Evolutionary conservation across 1,140 invertebrate genomes (phyloP).

Genomic region (Rhyzopertha dominica): DNA sequence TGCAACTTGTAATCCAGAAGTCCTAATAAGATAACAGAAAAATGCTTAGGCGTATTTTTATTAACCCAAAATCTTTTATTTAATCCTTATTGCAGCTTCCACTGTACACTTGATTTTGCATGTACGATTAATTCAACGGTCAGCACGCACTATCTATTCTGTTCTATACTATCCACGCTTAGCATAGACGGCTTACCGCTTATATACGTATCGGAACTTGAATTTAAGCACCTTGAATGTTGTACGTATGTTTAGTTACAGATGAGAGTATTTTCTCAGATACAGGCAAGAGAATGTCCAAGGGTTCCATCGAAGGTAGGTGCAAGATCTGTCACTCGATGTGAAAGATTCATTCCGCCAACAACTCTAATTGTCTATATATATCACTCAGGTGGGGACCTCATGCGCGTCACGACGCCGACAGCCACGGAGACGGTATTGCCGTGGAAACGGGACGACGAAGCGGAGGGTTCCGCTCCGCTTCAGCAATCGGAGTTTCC

Average conservation of each 20-base stretch:
- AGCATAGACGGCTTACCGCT: too few relatives aligned
- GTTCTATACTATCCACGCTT: too few relatives aligned
- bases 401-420: conserved; percentile 70
- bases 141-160: too few relatives aligned
- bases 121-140: too few relatives aligned
- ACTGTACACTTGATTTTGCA: too few relatives aligned
- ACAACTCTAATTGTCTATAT: conserved; percentile 4
- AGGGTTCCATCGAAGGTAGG: conserved; percentile 46
- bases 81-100: too few relatives aligned
- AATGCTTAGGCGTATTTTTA: too few relatives aligned
- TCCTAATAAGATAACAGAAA: too few relatives aligned
- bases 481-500: conserved; percentile 87
- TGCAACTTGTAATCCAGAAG: too few relatives aligned
- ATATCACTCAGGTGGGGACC: conserved; percentile 46
- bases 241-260: conserved; percentile 40
- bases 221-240: conserved; percentile 17
- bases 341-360: too few relatives aligned
- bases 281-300: conserved; percentile 42
- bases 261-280: conserved; percentile 45
- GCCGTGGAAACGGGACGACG: conserved; percentile 82
- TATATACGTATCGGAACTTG: conserved; percentile 1
- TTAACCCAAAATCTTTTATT: too few relatives aligned
- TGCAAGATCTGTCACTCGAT: too few relatives aligned
- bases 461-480: conserved; percentile 59
- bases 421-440: conserved; percentile 80